Base-by-base conservation (phyloP, 1,140 invertebrate genomes). In the Rhizoglyphus robini region DNA sequence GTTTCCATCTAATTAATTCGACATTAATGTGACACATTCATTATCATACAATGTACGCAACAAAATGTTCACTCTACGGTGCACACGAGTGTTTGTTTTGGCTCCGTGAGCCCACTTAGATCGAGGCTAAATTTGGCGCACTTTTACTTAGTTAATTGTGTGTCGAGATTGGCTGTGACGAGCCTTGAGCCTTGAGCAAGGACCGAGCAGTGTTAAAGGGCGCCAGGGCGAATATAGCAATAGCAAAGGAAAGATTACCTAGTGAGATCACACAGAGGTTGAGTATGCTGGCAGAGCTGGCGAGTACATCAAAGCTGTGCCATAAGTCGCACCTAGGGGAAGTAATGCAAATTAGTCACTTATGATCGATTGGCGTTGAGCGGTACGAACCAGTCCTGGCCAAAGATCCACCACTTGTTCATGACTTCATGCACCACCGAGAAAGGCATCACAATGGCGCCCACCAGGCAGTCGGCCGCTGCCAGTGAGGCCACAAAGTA, bases 261-360 rank as follows among this genome's bases (percentile, higher is more conserved):
- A 64, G 41, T 51, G 91, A 95, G 70, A 99, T 98, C 0, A 96
- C 93, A 76, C 95, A 99, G 4, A 99, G 79, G 77, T 97, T 98
- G 11, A 98, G 79, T 71, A 99, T 98, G 1, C 90, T 94, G 0
- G 93, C 91, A 0, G 93, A 92, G 65, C 88, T 92, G 72, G 94
- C 96, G 8, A 97, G 82, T 0, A 99, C 93, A 75, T 98, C 96
- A 51, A 96, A 76, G 0, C 90, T 95, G 54, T 93, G 83, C 95
- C 95, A 99, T 2, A 96, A 84, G 70, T 96, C 91, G 75, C 95
- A 98, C 62, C 62, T 64, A 48, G 2, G 36, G 8, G 29, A 64
- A 30, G 25, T 8, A 59, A 59, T 4, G 4, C 4, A 59, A 4
- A 59, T 11, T 59, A 31, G 4, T 59, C 13, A 59, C 4, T 49